A percentile compares a stretch with the other conserved stretches of the same genome.
These are phyloP conservation scores for Colinus virginianus DNA, from an alignment of 2,113 vertebrate species.

Conservation along the genomic window DNA sequence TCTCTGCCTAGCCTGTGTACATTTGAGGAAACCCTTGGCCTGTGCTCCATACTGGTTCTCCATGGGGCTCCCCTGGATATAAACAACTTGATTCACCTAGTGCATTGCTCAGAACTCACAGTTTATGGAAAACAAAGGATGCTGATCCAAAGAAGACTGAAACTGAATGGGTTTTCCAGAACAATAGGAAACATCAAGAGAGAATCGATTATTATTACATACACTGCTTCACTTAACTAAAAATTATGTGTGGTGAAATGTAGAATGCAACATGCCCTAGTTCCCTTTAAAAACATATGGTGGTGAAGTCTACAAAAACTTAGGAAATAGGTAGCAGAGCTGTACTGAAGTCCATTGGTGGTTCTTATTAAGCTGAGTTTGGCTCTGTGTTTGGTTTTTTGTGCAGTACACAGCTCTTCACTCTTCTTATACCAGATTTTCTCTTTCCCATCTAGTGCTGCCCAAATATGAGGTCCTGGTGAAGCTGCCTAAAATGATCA, in stretches of 20 bases:
- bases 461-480: conserved; percentile 77
- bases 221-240: background rate
- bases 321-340: background rate
- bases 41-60: background rate
- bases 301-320: background rate
- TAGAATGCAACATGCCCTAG: background rate
- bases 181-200: background rate
- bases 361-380: background rate
- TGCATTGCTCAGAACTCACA: background rate
- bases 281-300: background rate
- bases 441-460: conserved; percentile 68
- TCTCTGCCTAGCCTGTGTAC: background rate
- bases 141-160: background rate
- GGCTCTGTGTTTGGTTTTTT: background rate
- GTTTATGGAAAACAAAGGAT: background rate
- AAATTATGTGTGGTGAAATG: background rate
- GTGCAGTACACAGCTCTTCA: background rate
- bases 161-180: background rate
- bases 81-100: background rate
- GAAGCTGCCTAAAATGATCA: conserved; percentile 64
- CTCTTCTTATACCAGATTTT: background rate
- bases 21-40: background rate
- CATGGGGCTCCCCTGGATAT: background rate
- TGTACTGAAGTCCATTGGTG: background rate
- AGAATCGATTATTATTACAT: background rate